Evolutionary conservation across 2,113 vertebrate species (phyloP).

Genomic region (Cyphomyrus plagiostoma): DNA sequence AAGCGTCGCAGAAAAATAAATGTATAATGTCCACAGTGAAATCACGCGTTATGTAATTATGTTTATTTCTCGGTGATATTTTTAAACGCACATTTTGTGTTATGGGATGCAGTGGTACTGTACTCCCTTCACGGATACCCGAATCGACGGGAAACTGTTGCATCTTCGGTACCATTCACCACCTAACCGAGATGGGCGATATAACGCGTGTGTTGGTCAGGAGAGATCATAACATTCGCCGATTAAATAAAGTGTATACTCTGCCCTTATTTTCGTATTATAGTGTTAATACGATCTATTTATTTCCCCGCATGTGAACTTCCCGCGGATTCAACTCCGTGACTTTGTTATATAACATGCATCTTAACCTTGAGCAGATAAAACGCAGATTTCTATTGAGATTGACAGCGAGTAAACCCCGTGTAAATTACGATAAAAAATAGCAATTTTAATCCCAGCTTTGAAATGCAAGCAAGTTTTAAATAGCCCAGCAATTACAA

Average conservation of each 20-base stretch:
- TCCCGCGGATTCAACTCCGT: neutral
- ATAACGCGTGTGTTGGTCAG: neutral
- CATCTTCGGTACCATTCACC: conserved; percentile 18
- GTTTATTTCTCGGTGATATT: neutral
- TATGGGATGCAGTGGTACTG: neutral
- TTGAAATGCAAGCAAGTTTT: neutral
- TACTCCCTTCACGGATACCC: neutral
- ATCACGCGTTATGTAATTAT: neutral
- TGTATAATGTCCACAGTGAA: neutral
- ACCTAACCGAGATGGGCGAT: neutral
- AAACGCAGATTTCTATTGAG: conserved; percentile 28
- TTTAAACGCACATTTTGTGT: neutral
- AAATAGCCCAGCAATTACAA: conserved; percentile 17
- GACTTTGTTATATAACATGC: conserved; percentile 27
- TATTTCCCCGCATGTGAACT: neutral
- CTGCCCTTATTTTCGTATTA: neutral
- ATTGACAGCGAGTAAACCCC: conserved; percentile 1
- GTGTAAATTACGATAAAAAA: conserved; percentile 25
- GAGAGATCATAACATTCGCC: neutral
- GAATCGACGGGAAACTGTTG: conserved; percentile 38
- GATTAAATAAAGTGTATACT: neutral
- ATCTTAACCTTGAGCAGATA: conserved; percentile 30
- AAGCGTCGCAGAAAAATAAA: neutral
- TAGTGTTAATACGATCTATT: neutral
- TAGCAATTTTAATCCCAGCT: neutral